Percentiles rank a stretch among this genome's conserved stretches.
Conservation (phyloP, 2,888 invertebrate genomes). For the Cheilosia impressa region DNA sequence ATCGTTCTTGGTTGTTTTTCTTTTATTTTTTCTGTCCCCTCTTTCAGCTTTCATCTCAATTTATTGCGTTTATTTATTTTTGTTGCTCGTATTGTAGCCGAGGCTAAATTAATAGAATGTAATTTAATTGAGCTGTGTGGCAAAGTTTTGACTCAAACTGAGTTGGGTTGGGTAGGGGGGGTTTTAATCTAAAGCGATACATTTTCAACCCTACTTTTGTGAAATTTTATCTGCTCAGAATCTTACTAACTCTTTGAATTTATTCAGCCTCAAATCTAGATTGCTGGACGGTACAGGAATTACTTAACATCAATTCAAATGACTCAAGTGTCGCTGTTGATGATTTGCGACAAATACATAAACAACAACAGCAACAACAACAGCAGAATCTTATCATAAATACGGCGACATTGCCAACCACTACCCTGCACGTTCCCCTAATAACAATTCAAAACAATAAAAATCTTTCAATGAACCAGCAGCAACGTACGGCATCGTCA, state of each 20-base stretch:
- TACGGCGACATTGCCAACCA: constrained; percentile 79
- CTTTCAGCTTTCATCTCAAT: constrained; percentile 56
- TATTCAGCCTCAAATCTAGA: constrained; percentile 81
- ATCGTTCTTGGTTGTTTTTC: constrained; percentile 9
- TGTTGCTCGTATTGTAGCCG: constrained; percentile 20
- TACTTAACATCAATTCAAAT: constrained; percentile 81
- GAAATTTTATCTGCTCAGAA: not conserved
- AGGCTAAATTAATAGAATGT: constrained; percentile 58
- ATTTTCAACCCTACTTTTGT: constrained; percentile 40
- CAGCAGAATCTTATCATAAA: constrained; percentile 80
- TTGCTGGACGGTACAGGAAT: constrained; percentile 80
- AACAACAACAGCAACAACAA: constrained; percentile 44
- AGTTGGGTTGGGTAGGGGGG: not conserved
- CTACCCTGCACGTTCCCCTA: constrained; percentile 76
- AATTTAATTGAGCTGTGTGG: constrained; percentile 50
- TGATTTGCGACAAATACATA: constrained; percentile 77
- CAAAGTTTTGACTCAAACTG: constrained; percentile 8
- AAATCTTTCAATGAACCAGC: constrained; percentile 79
- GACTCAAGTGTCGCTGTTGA: constrained; percentile 77
- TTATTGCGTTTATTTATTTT: constrained; percentile 63
- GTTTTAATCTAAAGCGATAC: constrained; percentile 1
- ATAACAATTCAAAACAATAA: constrained; percentile 81
- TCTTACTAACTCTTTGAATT: constrained; percentile 27
- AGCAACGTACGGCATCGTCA: constrained; percentile 72
- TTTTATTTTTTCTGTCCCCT: constrained; percentile 5